Conservation (phyloP, 2,888 invertebrate genomes). For the Hydroisotoma schaefferi region DNA sequence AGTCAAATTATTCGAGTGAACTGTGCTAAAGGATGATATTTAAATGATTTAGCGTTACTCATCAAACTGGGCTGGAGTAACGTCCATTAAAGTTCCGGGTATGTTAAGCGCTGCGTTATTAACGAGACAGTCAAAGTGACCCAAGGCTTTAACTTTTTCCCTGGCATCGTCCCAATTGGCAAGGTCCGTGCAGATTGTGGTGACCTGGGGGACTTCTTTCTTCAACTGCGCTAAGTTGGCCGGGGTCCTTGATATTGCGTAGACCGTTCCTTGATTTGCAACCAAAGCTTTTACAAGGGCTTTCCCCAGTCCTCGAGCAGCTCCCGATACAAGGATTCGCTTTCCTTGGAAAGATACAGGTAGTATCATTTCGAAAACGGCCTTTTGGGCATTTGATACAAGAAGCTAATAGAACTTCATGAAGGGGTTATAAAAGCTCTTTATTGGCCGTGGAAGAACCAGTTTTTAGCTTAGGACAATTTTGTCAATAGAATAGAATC, state of each 20-base stretch:
- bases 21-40: background rate
- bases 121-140: slow-evolving; percentile 54
- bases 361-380: slow-evolving; percentile 12
- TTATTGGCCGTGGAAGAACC: no score
- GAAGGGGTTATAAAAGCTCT: no score
- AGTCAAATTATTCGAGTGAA: background rate
- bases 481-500: no score
- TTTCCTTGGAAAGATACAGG: slow-evolving; percentile 6
- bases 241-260: slow-evolving; percentile 8
- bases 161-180: slow-evolving; percentile 53
- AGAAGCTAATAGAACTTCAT: no score
- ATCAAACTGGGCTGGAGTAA: slow-evolving; percentile 53
- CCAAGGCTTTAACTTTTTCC: slow-evolving; percentile 51
- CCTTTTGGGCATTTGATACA: no score
- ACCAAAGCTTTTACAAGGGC: slow-evolving; percentile 10
- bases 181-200: slow-evolving; percentile 52
- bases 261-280: slow-evolving; percentile 9
- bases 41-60: slow-evolving; percentile 49
- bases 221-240: slow-evolving; percentile 44
- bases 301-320: slow-evolving; percentile 15
- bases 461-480: no score
- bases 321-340: background rate
- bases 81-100: slow-evolving; percentile 48
- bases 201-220: slow-evolving; percentile 46
- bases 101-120: slow-evolving; percentile 55